Conservation (phyloP, 2,113 vertebrate genomes). For the Ranitomeya variabilis region DNA sequence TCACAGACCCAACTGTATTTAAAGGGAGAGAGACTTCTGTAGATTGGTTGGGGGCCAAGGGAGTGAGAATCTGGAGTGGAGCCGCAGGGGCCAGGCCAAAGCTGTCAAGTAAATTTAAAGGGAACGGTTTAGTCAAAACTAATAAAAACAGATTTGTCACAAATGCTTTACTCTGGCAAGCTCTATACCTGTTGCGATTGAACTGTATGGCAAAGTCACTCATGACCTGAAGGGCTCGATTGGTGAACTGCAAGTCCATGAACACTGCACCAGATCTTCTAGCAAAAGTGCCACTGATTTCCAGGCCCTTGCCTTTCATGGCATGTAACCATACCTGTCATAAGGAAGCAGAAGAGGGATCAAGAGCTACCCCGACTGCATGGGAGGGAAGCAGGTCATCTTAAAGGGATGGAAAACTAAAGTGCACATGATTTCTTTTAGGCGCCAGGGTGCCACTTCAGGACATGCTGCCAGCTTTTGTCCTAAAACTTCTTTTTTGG, state of each 20-base stretch:
- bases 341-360: not conserved
- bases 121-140: not conserved
- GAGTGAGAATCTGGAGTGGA: constrained; percentile 90
- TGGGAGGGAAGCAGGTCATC: not conserved
- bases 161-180: not conserved
- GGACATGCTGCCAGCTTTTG: no score
- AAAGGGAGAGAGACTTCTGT: constrained; percentile 90
- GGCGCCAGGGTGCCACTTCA: no score
- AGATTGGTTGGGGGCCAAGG: constrained; percentile 90
- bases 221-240: constrained; percentile 97
- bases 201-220: constrained; percentile 98
- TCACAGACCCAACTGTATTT: constrained; percentile 88
- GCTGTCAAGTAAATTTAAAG: constrained; percentile 69
- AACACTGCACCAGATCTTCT: constrained; percentile 89
- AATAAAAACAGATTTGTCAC: not conserved
- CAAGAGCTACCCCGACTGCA: not conserved
- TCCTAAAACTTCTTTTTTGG: no score
- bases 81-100: constrained; percentile 94
- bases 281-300: constrained; percentile 92
- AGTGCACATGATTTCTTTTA: no score
- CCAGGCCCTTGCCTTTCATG: constrained; percentile 95
- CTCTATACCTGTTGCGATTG: constrained; percentile 91
- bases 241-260: constrained; percentile 92
- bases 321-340: constrained; percentile 92
- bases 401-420: not conserved